Evolutionary conservation across 2,888 invertebrate genomes (phyloP), one percentile per base, ranked within the genome.

Genomic region (Alsophila aescularia): DNA sequence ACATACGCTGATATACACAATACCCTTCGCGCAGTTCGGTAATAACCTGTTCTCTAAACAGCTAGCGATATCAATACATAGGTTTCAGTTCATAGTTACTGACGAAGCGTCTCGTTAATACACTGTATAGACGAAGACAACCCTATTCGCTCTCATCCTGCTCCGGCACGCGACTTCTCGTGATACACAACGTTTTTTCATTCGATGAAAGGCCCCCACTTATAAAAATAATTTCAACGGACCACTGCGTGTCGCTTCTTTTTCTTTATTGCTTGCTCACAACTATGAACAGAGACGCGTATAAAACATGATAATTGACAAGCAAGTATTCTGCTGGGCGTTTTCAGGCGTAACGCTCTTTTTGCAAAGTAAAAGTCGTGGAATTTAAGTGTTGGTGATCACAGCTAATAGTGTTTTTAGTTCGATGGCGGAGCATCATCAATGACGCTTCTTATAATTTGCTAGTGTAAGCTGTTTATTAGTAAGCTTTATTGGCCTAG

Each of bases 161-260:
- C 55, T 49, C 14, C 68, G 67, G 73, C 88, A 90, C 88, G 89
- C 88, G 80, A 90, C 80, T 74, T 88, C 72, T 77, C 89, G 86
- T 87, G 87, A 69, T 65, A 62, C 58, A 57, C 62, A 64, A 71
- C 73, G 77, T 87, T 87, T 89, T 88, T 89, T 87, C 81, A 84
- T 79, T 75, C 62, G 71, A 84, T 82, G 87, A 87, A 88, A 85
- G n/a, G 82, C 85, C 45, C 77, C 82, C 79, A 81, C 84, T 87
- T 85, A 82, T 81, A 83, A 81, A 85, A 84, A 87, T 85, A 82
- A 77, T 83, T 88, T 85, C 83, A 84, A 87, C 85, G 88, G 85
- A 81, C 83, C 79, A 82, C 76, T 83, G 84, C 67, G 67, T n/a
- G n/a, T 73, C 68, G 62, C 70, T 73, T 75, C 72, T 87, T 45